These are phyloP conservation scores for Sericinus montela DNA, from an alignment of 2,888 invertebrate genomes.

Conservation along the genomic window DNA sequence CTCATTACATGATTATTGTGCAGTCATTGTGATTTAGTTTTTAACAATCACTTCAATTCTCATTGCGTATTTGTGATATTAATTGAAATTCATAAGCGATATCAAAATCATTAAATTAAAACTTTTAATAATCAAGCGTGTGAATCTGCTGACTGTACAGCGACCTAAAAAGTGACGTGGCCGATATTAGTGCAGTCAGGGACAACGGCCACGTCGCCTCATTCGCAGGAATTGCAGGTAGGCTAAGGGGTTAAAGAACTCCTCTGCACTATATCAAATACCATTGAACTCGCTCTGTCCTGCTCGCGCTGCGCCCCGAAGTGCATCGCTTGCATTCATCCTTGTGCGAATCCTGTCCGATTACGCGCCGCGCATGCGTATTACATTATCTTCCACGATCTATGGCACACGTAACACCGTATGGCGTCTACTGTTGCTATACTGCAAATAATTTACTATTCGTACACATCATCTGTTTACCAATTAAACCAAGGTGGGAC, in stretches of 20 bases:
- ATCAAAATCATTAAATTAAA: background rate
- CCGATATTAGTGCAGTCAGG: constrained; percentile 69
- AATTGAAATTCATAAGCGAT: too few relatives aligned
- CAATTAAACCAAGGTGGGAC: background rate
- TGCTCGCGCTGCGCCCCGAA: constrained; percentile 58
- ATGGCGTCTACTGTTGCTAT: constrained; percentile 34
- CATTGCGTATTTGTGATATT: too few relatives aligned
- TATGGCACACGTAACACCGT: constrained; percentile 42
- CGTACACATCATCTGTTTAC: background rate
- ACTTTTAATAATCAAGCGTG: background rate
- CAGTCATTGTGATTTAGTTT: too few relatives aligned
- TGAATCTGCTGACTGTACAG: constrained; percentile 50
- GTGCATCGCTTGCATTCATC: constrained; percentile 59
- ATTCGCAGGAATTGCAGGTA: constrained; percentile 77
- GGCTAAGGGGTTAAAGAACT: constrained; percentile 80
- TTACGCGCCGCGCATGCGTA: constrained; percentile 74
- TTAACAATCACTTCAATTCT: too few relatives aligned
- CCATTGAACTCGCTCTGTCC: constrained; percentile 73
- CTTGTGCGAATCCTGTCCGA: constrained; percentile 75
- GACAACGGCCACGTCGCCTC: constrained; percentile 77
- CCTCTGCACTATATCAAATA: constrained; percentile 78
- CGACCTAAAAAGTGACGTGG: constrained; percentile 76
- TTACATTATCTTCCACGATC: constrained; percentile 60
- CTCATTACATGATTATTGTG: too few relatives aligned
- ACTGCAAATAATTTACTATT: constrained; percentile 16